Evolutionary conservation across 2,113 vertebrate species (phyloP), one percentile per base, ranked within the genome.

Genomic region (Isurus oxyrinchus): DNA sequence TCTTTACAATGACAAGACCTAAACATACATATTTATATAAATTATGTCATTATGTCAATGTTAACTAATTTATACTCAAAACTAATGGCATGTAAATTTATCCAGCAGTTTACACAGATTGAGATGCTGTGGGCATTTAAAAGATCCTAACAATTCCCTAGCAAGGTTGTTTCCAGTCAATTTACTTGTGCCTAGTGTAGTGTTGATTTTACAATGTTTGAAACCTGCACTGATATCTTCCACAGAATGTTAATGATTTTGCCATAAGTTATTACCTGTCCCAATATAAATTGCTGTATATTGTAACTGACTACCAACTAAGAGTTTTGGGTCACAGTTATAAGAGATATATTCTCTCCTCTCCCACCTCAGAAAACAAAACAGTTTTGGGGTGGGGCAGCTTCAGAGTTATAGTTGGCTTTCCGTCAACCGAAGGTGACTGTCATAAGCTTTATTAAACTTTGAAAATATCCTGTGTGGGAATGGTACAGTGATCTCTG

Each of bases 91-190:
- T 66, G 16, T 4, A 66, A 19, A 63, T 63, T n/a, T 66, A 63
- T 94, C 16, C 21, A 61, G n/a, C 3, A 63, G 19, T 63, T 40
- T 40, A 63, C 90, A 94, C 2, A 40, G 27, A 94, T 21, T 94
- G 5, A 94, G 59, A 63, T 40, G 14, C 55, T 61, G 14, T n/a
- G 31, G 59, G 57, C 88, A 94, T 66, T n/a, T 94, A 63, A 94
- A 40, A 40, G 57, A 19, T 94, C 63, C 59, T 94, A 63, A 5
- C 35, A 44, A 66, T 66, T 40, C 16, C 16, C 57, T 40, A 94
- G n/a, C 90, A 94, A 63, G n/a, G 35, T 61, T 94, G 21, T 94
- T 94, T 94, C 66, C 90, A 63, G 90, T 40, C 90, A 94, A 94
- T 40, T 94, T 63, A 63, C 19, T 40, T 63, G 59, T 94, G 16